Conservation (phyloP, 30 jellyfish, hydroid and myxozoan species). For the Catostylus mosaicus region DNA sequence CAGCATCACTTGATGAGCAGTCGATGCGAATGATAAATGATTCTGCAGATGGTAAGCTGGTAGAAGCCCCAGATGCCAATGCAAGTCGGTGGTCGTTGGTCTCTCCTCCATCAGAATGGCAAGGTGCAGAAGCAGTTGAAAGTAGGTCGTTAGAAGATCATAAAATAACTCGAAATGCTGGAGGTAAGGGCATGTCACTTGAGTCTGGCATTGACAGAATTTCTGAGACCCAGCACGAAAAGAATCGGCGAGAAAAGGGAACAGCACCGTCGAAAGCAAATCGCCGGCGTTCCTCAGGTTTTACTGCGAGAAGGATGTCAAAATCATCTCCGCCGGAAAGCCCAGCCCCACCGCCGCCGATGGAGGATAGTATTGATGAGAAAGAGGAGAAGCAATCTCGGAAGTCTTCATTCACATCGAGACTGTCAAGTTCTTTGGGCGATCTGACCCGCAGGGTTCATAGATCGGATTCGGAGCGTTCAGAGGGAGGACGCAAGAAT, state of each 20-base stretch:
- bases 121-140: slow-evolving; percentile 8
- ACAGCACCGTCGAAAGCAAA: slow-evolving; percentile 25
- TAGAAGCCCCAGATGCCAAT: not conserved
- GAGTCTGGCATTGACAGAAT: slow-evolving; percentile 51
- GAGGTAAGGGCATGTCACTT: slow-evolving; percentile 39
- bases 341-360: slow-evolving; percentile 84
- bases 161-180: not conserved
- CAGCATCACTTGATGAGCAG: slow-evolving; percentile 69
- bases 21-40: slow-evolving; percentile 48
- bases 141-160: not conserved
- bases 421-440: slow-evolving; percentile 12
- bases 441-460: slow-evolving; percentile 28
- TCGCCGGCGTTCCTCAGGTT: slow-evolving; percentile 56
- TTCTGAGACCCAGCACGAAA: not conserved
- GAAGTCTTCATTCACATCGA: slow-evolving; percentile 11
- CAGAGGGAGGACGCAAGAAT: slow-evolving; percentile 9
- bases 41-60: not conserved
- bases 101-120: slow-evolving; percentile 39
- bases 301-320: slow-evolving; percentile 47
- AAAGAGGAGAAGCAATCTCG: slow-evolving; percentile 11
- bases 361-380: slow-evolving; percentile 4
- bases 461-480: slow-evolving; percentile 16
- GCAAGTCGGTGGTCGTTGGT: slow-evolving; percentile 12
- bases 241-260: not conserved
- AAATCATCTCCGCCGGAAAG: slow-evolving; percentile 63